Evolutionary conservation across 2,113 vertebrate species (phyloP).

Genomic region (Nothoprocta pentlandii): DNA sequence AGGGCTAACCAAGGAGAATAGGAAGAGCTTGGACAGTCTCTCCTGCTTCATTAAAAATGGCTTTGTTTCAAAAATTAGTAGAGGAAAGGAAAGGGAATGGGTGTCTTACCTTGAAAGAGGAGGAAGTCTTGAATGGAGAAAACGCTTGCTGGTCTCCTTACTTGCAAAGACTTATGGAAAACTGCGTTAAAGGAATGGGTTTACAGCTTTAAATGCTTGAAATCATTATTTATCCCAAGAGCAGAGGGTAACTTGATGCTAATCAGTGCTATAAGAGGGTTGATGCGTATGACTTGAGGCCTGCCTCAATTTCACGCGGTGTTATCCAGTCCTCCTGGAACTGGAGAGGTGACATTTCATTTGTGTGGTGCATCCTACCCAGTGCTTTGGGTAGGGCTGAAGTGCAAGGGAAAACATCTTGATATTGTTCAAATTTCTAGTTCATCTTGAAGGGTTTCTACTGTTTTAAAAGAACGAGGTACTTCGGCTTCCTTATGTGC

Average conservation of each 20-base stretch:
- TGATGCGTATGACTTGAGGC: not conserved
- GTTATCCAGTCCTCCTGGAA: too few species aligned
- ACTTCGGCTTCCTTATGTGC: not conserved
- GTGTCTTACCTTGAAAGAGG: not conserved
- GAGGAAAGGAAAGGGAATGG: not conserved
- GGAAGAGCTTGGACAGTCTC: not conserved
- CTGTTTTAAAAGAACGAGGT: not conserved
- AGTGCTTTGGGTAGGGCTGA: not conserved
- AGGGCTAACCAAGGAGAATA: not conserved
- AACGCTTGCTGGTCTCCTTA: not conserved
- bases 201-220: not conserved
- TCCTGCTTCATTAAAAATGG: not conserved
- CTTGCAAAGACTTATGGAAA: not conserved
- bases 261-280: fast-evolving
- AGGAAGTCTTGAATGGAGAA: not conserved
- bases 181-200: not conserved
- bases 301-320: not conserved
- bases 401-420: not conserved
- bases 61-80: not conserved
- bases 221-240: not conserved
- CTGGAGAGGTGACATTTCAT: not conserved
- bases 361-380: not conserved
- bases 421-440: not conserved
- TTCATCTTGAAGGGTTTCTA: not conserved
- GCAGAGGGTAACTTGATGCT: not conserved